Evolutionary conservation across 2,113 vertebrate species (phyloP).

Genomic region (Phrynocephalus versicolor): DNA sequence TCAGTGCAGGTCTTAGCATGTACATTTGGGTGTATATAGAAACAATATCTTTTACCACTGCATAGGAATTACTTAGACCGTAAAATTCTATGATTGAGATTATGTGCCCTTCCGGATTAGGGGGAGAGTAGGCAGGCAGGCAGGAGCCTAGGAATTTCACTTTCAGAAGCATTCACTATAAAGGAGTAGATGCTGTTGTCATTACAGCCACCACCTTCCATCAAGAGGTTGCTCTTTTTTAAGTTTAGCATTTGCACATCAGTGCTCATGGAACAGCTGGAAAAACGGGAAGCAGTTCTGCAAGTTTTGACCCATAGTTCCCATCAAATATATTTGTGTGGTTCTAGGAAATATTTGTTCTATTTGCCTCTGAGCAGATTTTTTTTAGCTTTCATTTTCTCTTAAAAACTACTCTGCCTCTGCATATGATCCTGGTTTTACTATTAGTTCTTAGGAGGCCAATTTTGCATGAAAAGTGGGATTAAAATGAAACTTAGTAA

Average conservation of each 20-base stretch:
- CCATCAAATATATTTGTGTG: background rate
- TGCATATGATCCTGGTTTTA: background rate
- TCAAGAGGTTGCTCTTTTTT: background rate
- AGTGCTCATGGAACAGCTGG: background rate
- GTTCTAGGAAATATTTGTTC: background rate
- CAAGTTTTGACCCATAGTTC: background rate
- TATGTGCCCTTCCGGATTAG: background rate
- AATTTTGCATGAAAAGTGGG: background rate
- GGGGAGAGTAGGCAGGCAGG: background rate
- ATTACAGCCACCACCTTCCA: background rate
- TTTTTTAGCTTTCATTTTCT: background rate
- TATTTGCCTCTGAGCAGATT: background rate
- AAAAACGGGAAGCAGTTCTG: background rate
- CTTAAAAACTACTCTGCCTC: background rate
- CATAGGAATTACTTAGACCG: background rate
- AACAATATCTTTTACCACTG: background rate
- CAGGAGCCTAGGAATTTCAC: background rate
- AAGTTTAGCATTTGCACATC: background rate
- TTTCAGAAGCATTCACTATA: background rate
- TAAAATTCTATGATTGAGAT: background rate
- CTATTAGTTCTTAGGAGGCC: background rate
- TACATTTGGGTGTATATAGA: background rate
- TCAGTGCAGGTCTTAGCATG: background rate
- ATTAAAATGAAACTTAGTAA: background rate
- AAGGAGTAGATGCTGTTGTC: background rate